Base-by-base conservation (phyloP, 2,797 vertebrate species). In the Phrynocephalus guinanensis region DNA sequence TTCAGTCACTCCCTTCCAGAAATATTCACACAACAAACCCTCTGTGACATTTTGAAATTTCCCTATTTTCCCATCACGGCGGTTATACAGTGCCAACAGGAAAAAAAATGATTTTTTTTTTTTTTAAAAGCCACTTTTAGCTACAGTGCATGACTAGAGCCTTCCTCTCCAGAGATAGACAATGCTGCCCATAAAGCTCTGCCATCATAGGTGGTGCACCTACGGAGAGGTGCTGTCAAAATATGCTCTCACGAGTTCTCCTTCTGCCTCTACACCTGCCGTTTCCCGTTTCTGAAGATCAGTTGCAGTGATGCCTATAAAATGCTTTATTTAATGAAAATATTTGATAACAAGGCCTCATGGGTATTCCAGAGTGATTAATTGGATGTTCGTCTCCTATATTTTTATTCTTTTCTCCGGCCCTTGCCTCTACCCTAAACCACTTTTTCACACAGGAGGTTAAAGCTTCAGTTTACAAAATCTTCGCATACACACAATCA, bases 281-380 rank as follows among this genome's bases (percentile, higher is more conserved):
- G 5, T 50, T 28, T 71, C 30, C 79, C 71, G 84, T 82, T 87
- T 93, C 79, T 11, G 76, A 89, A 87, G 10, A 89, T 66, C 7
- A 87, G 26, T 78, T 91, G 89, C 84, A 3, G 3, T 13, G 79
- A 33, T 11, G 84, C 30, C 16, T 20, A 44, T 28, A 44, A 82
- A 56, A 63, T 52, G 81, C 4, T 0, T 0, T 15, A 78, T 86
- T 67, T 87, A 76, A 66, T 80, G 16, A 50, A 63, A 87, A 87
- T 67, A 84, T 16, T 50, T 87, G 15, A 16, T 66, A 80, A 70
- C 10, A 84, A 87, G 38, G 2, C 84, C 67, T 73, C 85, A 52
- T 30, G 38, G 1, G 77, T 83, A 86, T 91, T 85, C 82, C n/a
- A 3, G 56, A 73, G 84, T 78, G 11, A 80, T 77, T 83, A 91